Conservation (phyloP, 2,888 invertebrate genomes). For the Ormyrus nitidulus region DNA sequence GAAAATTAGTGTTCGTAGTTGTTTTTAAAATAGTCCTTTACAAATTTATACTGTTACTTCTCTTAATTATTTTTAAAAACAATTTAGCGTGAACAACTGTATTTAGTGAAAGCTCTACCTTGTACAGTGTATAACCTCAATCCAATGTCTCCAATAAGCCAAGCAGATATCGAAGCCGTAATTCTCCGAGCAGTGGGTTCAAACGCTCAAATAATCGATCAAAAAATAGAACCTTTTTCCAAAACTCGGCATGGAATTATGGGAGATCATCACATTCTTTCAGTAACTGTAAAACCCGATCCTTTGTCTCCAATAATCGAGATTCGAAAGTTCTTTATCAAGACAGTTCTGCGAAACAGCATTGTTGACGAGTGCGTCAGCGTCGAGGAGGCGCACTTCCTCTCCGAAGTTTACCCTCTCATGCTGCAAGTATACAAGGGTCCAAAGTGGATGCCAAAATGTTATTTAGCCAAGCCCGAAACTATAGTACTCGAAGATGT, state of each 20-base stretch:
- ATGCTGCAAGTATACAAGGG: neutral
- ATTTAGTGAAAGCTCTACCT: too few species aligned
- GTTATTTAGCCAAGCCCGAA: slow-evolving; percentile 24
- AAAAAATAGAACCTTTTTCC: slow-evolving; percentile 10
- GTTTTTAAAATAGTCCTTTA: too few species aligned
- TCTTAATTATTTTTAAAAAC: too few species aligned
- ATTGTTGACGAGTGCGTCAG: slow-evolving; percentile 17
- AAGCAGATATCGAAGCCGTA: neutral
- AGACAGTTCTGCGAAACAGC: neutral
- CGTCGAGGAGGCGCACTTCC: slow-evolving; percentile 38
- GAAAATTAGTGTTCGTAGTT: too few species aligned
- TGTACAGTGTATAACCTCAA: slow-evolving; percentile 6
- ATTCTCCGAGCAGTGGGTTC: neutral
- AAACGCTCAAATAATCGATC: neutral
- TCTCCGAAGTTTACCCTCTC: slow-evolving; percentile 4
- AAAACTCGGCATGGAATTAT: slow-evolving; percentile 37
- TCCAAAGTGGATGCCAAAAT: slow-evolving; percentile 14
- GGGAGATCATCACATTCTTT: slow-evolving; percentile 24
- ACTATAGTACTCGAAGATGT: slow-evolving; percentile 37
- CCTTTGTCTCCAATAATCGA: too few species aligned
- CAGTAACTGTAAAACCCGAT: neutral
- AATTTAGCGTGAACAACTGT: too few species aligned
- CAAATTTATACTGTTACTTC: too few species aligned
- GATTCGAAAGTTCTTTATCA: slow-evolving; percentile 32
- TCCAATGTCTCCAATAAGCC: slow-evolving; percentile 12